phyloP scores from a whole-genome alignment of 1,140 invertebrate species.

The Manduca sexta region DNA sequence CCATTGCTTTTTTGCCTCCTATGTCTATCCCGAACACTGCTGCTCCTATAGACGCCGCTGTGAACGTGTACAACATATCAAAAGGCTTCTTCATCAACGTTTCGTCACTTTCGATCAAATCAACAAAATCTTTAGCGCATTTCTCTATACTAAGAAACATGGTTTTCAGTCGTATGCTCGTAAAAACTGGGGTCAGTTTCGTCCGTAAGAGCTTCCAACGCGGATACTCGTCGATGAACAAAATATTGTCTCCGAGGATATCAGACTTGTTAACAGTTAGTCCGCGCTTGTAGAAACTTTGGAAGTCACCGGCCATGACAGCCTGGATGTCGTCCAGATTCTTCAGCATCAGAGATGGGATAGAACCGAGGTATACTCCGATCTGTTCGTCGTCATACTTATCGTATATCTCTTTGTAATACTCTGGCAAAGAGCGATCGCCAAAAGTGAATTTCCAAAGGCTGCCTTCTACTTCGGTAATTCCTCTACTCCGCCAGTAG shows the following conservation, averaged over 20 bases:
- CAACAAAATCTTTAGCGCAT: slow-evolving; percentile 31
- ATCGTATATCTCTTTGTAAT: slow-evolving; percentile 30
- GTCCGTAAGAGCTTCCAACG: slow-evolving; percentile 57
- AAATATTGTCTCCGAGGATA: slow-evolving; percentile 42
- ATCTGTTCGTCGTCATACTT: slow-evolving; percentile 20
- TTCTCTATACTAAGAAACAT: slow-evolving; percentile 54
- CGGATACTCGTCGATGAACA: slow-evolving; percentile 47
- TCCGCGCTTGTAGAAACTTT: slow-evolving; percentile 53
- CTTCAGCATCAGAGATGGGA: slow-evolving; percentile 29
- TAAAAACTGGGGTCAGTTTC: slow-evolving; percentile 52
- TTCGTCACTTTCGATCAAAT: slow-evolving; percentile 20
- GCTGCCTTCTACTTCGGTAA: slow-evolving; percentile 22
- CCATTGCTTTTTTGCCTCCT: slow-evolving; percentile 19
- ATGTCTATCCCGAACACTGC: slow-evolving; percentile 36
- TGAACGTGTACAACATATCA: slow-evolving; percentile 24
- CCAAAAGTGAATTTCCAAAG: slow-evolving; percentile 23
- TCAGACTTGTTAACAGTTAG: slow-evolving; percentile 42
- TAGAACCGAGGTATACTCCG: slow-evolving; percentile 17
- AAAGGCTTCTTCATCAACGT: slow-evolving; percentile 22
- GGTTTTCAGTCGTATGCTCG: slow-evolving; percentile 58
- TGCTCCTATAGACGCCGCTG: too few species aligned
- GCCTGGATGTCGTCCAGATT: slow-evolving; percentile 70
- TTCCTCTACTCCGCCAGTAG: slow-evolving; percentile 35
- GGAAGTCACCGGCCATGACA: slow-evolving; percentile 71
- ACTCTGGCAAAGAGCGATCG: slow-evolving; percentile 25